phyloP scores from a whole-genome alignment of 2,888 invertebrate genomes.

The Rotaria magnacalcarata region DNA sequence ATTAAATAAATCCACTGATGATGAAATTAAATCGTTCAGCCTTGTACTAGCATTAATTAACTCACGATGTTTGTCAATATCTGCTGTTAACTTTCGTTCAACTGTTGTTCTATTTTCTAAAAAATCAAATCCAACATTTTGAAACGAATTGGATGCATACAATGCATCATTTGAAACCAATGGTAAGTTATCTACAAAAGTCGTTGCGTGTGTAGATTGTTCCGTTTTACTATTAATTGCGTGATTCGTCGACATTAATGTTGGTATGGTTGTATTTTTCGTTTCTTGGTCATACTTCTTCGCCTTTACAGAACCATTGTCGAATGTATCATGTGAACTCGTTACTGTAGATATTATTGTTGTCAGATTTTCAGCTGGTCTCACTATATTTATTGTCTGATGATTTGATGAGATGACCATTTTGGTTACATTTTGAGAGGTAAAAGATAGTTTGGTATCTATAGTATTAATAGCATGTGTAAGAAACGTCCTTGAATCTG shows the following conservation, averaged over 20 bases:
- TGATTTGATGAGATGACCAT: neutral
- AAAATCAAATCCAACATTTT: neutral
- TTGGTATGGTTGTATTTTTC: neutral
- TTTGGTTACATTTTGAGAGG: neutral
- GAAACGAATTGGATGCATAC: neutral
- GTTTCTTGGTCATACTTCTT: neutral
- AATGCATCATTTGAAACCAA: neutral
- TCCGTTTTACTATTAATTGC: neutral
- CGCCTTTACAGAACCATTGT: neutral
- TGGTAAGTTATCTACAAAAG: neutral
- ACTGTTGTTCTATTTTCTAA: neutral
- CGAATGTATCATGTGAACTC: neutral
- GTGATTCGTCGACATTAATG: neutral
- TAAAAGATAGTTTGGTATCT: neutral
- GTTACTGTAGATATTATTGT: neutral
- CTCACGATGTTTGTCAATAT: neutral
- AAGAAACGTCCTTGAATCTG: neutral
- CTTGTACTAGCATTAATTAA: neutral
- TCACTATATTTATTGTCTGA: neutral
- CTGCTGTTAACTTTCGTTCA: neutral
- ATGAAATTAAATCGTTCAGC: neutral
- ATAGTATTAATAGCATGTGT: neutral
- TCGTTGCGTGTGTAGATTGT: neutral
- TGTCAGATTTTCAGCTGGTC: neutral
- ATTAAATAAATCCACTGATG: neutral